Base-by-base conservation (phyloP, 1,140 invertebrate species). In the Caenorhabditis tropicalis region DNA sequence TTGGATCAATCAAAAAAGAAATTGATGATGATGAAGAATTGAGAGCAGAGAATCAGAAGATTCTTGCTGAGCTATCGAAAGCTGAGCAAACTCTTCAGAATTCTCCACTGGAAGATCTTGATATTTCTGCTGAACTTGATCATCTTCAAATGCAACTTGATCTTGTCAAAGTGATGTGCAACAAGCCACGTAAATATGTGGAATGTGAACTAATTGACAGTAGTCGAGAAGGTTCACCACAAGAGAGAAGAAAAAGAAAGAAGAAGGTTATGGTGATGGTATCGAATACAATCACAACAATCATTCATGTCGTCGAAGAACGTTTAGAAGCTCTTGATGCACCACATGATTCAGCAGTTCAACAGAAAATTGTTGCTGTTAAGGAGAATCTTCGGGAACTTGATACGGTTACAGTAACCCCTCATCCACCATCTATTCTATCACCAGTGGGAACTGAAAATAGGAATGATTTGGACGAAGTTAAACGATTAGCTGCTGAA, bases 301-400 rank as follows among this genome's bases (percentile, higher is more conserved):
- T 87, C 24, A 87, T 87, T 36, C 81, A 86, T n/a, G 84, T 86
- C 1, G 84, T 87, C 15, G 86, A 87, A 56, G 86, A 87, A 49
- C 29, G 56, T 19, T 56, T 85, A 6, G 81, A 74, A 74, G 33
- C 65, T 6, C 12, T 46, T n/a, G 79, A 56, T 56, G 6, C 46
- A 79, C 36, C 49, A 56, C 83, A 80, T 10, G 43, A 65, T 24
- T 65, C 74, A 2, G 83, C 46, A 31, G 70, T 84, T 53, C 65
- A 74, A 16, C 33, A 84, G 74, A 84, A 84, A 48, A n/a, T 84
- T 6, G 65, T 74, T 4, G 49, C 48, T 21, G 83, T 84, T 0
- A 84, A 84, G 31, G 83, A 74, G 65, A 60, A 74, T 46, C 65
- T 74, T 46, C 65, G 65, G 3, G 65, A 74, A 31, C 24, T 74